Percentiles rank a stretch among this genome's conserved stretches.
These are phyloP conservation scores for Embiotoca jacksoni DNA, from an alignment of 2,113 vertebrate genomes.

Conservation along the genomic window DNA sequence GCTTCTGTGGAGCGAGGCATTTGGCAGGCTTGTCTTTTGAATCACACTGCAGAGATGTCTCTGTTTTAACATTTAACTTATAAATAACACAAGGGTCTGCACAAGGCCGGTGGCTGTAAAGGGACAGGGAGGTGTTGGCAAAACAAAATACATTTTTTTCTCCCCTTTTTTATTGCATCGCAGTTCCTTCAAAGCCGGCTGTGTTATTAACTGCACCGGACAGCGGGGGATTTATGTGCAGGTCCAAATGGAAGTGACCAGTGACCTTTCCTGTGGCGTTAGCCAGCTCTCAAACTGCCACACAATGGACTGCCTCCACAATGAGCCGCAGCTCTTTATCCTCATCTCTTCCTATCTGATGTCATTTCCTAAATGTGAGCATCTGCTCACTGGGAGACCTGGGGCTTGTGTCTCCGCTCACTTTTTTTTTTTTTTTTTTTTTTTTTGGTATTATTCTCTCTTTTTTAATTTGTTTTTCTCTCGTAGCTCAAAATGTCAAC, in stretches of 20 bases:
- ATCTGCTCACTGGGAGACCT: constrained; percentile 58
- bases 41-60: constrained; percentile 68
- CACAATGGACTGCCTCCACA: constrained; percentile 74
- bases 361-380: constrained; percentile 76
- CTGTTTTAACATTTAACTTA: constrained; percentile 82
- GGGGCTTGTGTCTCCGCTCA: constrained; percentile 25
- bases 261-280: constrained; percentile 79
- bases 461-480: constrained; percentile 28
- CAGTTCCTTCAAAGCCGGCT: constrained; percentile 55
- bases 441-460: too few species aligned
- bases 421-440: constrained; percentile 25
- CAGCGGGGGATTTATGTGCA: constrained; percentile 76
- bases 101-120: constrained; percentile 68
- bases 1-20: constrained; percentile 47
- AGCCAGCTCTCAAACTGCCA: constrained; percentile 70
- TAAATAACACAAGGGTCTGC: constrained; percentile 71
- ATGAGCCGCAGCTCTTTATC: constrained; percentile 67
- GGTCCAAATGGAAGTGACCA: constrained; percentile 83
- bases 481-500: constrained; percentile 77
- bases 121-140: constrained; percentile 75
- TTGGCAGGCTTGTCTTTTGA: constrained; percentile 72
- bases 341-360: constrained; percentile 70
- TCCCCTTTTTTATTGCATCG: constrained; percentile 59
- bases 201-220: constrained; percentile 70
- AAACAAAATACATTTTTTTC: constrained; percentile 71